Evolutionary conservation across 2,113 vertebrate species (phyloP).

Genomic region (Phalacrocorax carbo): DNA sequence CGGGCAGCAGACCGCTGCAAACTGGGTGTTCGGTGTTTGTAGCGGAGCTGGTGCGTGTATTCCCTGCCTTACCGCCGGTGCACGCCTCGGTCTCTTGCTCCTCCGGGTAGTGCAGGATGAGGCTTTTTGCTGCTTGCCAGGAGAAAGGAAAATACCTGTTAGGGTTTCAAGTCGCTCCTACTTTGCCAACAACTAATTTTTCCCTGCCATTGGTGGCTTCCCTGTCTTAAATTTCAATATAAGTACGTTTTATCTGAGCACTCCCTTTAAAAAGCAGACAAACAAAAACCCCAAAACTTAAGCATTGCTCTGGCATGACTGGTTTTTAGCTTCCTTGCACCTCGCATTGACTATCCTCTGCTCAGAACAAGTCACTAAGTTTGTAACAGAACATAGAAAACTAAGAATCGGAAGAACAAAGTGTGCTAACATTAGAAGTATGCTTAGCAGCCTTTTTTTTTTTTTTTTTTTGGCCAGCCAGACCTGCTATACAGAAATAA

Average conservation of each 20-base stretch:
- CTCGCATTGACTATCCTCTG: accelerated
- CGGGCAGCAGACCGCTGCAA: too few species aligned
- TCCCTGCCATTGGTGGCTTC: background rate
- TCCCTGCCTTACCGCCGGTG: accelerated
- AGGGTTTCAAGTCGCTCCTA: background rate
- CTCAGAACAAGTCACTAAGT: background rate
- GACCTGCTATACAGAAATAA: background rate
- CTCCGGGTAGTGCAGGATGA: accelerated
- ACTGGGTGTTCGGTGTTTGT: accelerated
- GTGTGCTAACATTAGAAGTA: background rate
- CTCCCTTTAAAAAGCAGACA: background rate
- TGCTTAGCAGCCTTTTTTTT: background rate
- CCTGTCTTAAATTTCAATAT: background rate
- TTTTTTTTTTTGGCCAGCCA: background rate
- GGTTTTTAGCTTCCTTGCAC: background rate
- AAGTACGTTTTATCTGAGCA: background rate
- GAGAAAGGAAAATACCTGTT: background rate
- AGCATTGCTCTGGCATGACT: background rate
- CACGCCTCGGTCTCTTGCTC: too few species aligned
- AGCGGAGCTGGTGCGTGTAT: accelerated
- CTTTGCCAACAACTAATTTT: background rate
- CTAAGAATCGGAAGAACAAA: background rate
- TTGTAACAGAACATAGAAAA: background rate
- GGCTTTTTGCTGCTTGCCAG: background rate
- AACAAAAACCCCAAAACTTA: background rate